Conservation (phyloP, 2,113 vertebrate genomes). For the Probosciger aterrimus region DNA sequence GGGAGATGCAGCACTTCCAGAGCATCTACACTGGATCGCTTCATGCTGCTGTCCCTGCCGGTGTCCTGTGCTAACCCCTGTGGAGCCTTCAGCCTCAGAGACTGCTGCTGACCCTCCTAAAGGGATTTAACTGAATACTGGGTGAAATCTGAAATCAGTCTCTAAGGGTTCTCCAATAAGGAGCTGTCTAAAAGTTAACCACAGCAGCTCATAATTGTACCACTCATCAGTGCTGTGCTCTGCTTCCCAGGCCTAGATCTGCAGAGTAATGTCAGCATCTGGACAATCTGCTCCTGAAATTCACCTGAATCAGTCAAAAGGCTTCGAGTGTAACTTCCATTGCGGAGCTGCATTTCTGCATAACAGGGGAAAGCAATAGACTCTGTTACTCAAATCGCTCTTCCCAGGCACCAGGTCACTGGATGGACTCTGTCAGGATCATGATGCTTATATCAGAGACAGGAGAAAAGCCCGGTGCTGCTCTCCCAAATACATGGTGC, state of each 20-base stretch:
- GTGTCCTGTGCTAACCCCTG: background rate
- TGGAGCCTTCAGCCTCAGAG: background rate
- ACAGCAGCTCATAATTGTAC: background rate
- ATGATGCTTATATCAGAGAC: background rate
- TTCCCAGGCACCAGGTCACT: background rate
- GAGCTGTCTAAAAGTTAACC: background rate
- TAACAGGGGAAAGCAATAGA: background rate
- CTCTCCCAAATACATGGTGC: background rate
- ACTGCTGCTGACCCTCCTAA: background rate
- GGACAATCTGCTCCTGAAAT: background rate
- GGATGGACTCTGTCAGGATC: background rate
- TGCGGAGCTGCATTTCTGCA: accelerated
- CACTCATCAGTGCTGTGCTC: background rate
- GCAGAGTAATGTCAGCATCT: background rate
- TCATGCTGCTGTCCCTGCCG: background rate
- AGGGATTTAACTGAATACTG: background rate
- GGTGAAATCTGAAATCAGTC: background rate
- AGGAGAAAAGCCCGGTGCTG: accelerated
- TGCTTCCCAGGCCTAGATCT: background rate
- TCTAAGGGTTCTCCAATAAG: background rate
- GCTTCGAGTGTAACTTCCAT: background rate
- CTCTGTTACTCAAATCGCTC: background rate
- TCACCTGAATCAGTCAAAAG: background rate
- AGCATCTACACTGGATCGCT: background rate
- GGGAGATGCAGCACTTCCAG: background rate